Conservation (phyloP, 2,113 vertebrate genomes). For the Herpetotheres cachinnans region DNA sequence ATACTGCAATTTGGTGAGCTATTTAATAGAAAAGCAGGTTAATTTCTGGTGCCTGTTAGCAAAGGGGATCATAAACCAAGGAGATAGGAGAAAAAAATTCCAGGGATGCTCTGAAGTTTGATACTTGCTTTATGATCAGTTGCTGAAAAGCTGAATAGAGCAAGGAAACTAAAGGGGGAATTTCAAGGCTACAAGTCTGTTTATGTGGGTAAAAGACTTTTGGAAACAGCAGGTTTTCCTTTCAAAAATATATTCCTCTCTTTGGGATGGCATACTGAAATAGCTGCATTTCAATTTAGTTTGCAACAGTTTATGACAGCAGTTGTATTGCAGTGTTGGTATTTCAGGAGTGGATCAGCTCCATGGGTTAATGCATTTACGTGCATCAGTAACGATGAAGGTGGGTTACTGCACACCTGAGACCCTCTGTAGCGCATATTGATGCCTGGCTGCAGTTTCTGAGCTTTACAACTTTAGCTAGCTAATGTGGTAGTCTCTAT, state of each 20-base stretch:
- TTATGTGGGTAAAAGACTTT: not conserved
- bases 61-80: not conserved
- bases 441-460: not conserved
- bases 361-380: not conserved
- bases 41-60: not conserved
- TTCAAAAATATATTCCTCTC: not conserved
- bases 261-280: not conserved
- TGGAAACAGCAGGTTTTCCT: not conserved
- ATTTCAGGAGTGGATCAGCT: not conserved
- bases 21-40: not conserved
- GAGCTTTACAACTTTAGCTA: not conserved
- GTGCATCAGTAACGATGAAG: not conserved
- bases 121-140: not conserved
- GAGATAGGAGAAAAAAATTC: not conserved
- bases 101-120: not conserved
- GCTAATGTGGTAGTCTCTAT: not conserved
- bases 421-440: not conserved
- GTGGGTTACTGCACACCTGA: not conserved
- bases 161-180: not conserved
- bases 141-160: not conserved
- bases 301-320: not conserved
- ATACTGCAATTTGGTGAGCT: not conserved
- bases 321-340: not conserved
- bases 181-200: not conserved
- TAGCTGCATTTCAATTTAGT: not conserved